Percentiles rank a stretch among this genome's conserved stretches.
Conservation (phyloP, 2,113 vertebrate species). For the Macaca fascicularis region DNA sequence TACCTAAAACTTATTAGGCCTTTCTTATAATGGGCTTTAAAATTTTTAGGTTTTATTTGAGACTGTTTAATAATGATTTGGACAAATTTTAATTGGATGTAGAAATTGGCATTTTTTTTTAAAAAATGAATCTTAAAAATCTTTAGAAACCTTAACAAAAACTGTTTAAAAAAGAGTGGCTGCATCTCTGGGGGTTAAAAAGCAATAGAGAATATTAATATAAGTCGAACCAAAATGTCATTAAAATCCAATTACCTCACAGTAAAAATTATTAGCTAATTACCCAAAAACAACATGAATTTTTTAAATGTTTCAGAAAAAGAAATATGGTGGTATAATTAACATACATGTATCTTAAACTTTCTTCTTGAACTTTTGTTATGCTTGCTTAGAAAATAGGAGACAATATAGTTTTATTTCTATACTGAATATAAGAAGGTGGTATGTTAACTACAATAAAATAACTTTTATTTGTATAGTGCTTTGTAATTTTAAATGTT, state of each 20-base stretch:
- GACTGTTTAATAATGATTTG: neutral
- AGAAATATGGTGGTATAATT: neutral
- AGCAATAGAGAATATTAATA: constrained; percentile 32
- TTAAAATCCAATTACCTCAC: constrained; percentile 36
- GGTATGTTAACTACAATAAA: neutral
- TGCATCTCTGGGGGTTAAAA: constrained; percentile 28
- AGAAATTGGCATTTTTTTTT: constrained; percentile 23
- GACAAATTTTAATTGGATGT: constrained; percentile 53
- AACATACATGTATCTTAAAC: neutral
- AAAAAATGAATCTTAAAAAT: too few relatives aligned
- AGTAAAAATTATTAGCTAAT: constrained; percentile 59
- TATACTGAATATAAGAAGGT: neutral
- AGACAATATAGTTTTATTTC: constrained; percentile 32
- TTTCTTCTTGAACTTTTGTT: neutral
- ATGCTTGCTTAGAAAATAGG: neutral
- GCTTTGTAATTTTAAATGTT: neutral
- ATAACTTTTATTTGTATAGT: neutral
- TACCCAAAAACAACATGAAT: constrained; percentile 23
- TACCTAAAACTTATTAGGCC: constrained; percentile 11
- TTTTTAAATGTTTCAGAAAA: constrained; percentile 39
- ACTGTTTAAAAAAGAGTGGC: neutral
- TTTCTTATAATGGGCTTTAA: neutral
- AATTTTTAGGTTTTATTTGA: constrained; percentile 25
- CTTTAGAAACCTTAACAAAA: neutral
- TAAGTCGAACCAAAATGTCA: constrained; percentile 35